Base-by-base conservation (phyloP, 2,888 invertebrate species). In the Molanna angustata region DNA sequence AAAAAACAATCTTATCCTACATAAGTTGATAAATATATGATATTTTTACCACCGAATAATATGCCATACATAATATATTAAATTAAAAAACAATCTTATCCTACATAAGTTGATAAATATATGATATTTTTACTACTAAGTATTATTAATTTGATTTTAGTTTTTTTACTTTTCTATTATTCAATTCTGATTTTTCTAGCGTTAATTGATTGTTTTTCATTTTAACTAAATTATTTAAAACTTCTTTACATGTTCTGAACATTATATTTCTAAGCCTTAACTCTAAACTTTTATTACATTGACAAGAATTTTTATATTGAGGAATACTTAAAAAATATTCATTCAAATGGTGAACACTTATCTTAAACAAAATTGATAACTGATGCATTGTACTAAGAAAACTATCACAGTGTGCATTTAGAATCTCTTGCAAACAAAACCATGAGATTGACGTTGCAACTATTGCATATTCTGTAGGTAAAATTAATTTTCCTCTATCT, bases 131-230 rank as follows among this genome's bases (percentile, higher is more conserved):
- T n/a, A n/a, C n/a, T n/a, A n/a, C n/a, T n/a, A n/a, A n/a, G n/a
- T n/a, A n/a, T n/a, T n/a, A n/a, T n/a, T n/a, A n/a, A n/a, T n/a
- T n/a, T n/a, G n/a, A n/a, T n/a, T n/a, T n/a, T n/a, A 35, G 35
- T 35, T 35, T 35, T 35, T 35, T 35, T 35, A 35, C 9, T n/a
- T 35, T 35, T 13, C 35, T 35, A 4, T 35, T 35, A 35, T 35
- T 35, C 13, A n/a, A n/a, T n/a, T 35, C 14, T 13, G 35, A 9
- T 35, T 35, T 35, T 35, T 35, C 13, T 13, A 35, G 13, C 9
- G 4, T 35, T 13, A 11, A n/a, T 13, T 35, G 13, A 13, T 35
- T n/a, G 13, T 35, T 35, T n/a, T 35, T 35, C 4, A 11, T 13
- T 35, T 35, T 35, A 11, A 35, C 35, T 13, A 35, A 35, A 13